A percentile compares a stretch with the other conserved stretches of the same genome.
Evolutionary conservation across 2,888 invertebrate genomes (phyloP).

Genomic region (Pyrocoelia pectoralis): DNA sequence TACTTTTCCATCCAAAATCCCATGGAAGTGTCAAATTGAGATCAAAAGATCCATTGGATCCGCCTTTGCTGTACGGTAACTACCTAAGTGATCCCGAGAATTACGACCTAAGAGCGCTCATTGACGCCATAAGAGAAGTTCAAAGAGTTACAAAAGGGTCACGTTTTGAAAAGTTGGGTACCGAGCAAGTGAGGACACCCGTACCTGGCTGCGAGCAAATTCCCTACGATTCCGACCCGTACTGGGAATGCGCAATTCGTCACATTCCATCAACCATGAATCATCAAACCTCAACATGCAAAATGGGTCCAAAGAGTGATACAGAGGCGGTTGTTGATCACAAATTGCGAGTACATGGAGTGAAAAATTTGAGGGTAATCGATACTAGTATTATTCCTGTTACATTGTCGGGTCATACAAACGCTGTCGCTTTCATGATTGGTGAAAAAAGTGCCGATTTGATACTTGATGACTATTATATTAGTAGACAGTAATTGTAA

Average conservation of each 20-base stretch:
- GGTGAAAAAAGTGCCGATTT: slow-evolving; percentile 66
- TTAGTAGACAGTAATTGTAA: too few species aligned
- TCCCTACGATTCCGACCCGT: slow-evolving; percentile 60
- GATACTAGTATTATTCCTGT: slow-evolving; percentile 67
- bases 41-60: slow-evolving; percentile 73
- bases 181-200: slow-evolving; percentile 55
- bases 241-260: slow-evolving; percentile 63
- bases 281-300: slow-evolving; percentile 65
- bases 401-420: slow-evolving; percentile 63
- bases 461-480: slow-evolving; percentile 60
- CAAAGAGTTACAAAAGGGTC: slow-evolving; percentile 61
- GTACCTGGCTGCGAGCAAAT: slow-evolving; percentile 63
- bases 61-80: slow-evolving; percentile 80
- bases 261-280: slow-evolving; percentile 61
- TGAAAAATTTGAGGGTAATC: slow-evolving; percentile 62
- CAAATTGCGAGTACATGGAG: slow-evolving; percentile 62
- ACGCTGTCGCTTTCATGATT: slow-evolving; percentile 64
- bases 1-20: slow-evolving; percentile 77
- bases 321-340: slow-evolving; percentile 66
- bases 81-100: slow-evolving; percentile 71
- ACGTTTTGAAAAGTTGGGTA: slow-evolving; percentile 60
- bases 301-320: slow-evolving; percentile 65
- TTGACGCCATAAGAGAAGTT: slow-evolving; percentile 60
- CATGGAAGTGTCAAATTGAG: slow-evolving; percentile 71
- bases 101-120: slow-evolving; percentile 58